phyloP scores from a whole-genome alignment of 2,797 vertebrate genomes.

The Alca torda region DNA sequence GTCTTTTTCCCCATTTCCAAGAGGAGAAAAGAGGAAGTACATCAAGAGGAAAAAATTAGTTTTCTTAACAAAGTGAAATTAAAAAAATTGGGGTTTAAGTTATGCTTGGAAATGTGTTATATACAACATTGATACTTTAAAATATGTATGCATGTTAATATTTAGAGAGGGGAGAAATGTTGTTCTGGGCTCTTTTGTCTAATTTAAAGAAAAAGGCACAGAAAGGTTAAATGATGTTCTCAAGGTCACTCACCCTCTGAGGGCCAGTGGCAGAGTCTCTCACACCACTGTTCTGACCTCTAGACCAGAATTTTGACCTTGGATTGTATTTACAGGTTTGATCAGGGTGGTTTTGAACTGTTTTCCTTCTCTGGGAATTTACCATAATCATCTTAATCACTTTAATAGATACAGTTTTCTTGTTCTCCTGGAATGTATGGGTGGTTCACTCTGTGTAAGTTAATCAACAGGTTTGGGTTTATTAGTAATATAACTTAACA shows the following conservation, averaged over 20 bases:
- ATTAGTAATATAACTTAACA: constrained; percentile 10
- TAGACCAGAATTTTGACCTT: background rate
- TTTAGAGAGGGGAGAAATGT: background rate
- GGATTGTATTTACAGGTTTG: background rate
- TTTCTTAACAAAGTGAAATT: background rate
- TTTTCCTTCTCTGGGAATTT: background rate
- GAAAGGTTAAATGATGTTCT: background rate
- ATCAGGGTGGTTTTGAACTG: background rate
- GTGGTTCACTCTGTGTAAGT: background rate
- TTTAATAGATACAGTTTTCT: background rate
- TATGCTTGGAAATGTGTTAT: background rate
- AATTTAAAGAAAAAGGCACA: background rate
- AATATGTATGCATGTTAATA: background rate
- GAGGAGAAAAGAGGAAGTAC: background rate
- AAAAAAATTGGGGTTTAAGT: background rate
- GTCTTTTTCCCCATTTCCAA: background rate
- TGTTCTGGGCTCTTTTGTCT: background rate
- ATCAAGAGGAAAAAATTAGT: background rate
- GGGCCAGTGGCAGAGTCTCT: background rate
- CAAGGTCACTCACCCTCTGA: background rate
- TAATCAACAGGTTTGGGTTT: background rate
- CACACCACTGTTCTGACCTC: background rate
- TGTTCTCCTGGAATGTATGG: background rate
- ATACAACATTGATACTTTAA: background rate
- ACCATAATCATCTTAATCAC: background rate